Evolutionary conservation across 2,113 vertebrate species (phyloP), one percentile per base, ranked within the genome.

Genomic region (Clarias gariepinus): DNA sequence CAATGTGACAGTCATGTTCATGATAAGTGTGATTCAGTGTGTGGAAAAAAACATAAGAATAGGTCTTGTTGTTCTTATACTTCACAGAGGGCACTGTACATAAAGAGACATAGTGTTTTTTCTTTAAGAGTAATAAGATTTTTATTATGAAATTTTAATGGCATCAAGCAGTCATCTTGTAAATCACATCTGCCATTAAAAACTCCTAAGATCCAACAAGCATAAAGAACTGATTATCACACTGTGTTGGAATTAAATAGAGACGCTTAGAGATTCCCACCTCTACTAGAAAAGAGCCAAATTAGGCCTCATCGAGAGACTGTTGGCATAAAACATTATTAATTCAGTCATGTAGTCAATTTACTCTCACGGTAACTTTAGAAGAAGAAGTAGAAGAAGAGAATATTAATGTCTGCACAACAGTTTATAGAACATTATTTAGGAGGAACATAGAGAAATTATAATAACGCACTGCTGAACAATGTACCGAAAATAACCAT

Each of bases 301-400:
- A 81, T 81, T 66, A 82, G 68, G 73, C 80, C 80, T 73, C 60
- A 19, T 88, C 77, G 16, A 66, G 41, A 71, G 47, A 58, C 25
- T 55, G 69, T 85, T 86, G 55, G 61, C 68, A 78, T 74, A 63
- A 84, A 86, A 82, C 82, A 84, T 86, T 63, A 85, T 86, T 73
- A 84, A 86, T 83, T 83, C 68, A 81, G 53, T 64, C 25, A 83
- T 64, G 73, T 19, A 64, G 53, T 47, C 25, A 64, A 81, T 52
- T 69, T 68, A n/a, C 69, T n/a, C 36, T 80, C 52, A 83, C 84
- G 21, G 18, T 63, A 86, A 68, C 69, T 11, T 61, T 78, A 60
- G 19, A 82, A 76, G 47, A 7, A 47, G 47, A 47, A 8, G 47
- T 47, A 8, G 47, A 55, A 71, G 69, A 23, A 63, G 73, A 10